Base-by-base conservation (phyloP, 2,888 invertebrate species). In the Ochropleura leucogaster region DNA sequence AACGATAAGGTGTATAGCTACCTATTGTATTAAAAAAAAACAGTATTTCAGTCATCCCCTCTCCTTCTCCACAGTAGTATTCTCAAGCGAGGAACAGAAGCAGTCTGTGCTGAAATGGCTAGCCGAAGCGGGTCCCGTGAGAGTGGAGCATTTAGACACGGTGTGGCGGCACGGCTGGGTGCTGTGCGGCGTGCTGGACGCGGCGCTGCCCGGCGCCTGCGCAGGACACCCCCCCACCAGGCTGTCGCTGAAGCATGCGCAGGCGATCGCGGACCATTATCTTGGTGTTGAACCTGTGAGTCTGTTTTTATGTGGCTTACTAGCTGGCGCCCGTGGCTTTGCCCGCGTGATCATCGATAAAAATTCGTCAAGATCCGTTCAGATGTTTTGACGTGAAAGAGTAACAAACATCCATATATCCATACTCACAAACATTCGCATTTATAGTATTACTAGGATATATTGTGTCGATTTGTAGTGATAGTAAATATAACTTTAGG, bases 121-220 rank as follows among this genome's bases (percentile, higher is more conserved):
- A 69, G 93, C 91, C 57, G 94, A 94, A 57, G 90, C 93, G 2
- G 96, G 96, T 6, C 92, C 95, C 0, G 93, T 94, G 68, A 90
- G 92, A 51, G 94, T 95, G 65, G 95, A 94, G 65, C 94, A 95
- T n/a, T 88, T 97, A 82, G 97, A 97, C 67, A 94, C 97, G 7
- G 95, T 96, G 44, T 97, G 97, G 97, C 93, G 94, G 6, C 97
- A 97, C 88, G 97, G 97, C 18, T 97, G 97, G 89, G 94, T 97
- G 42, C 91, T 97, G 1, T 97, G 97, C 90, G 96, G 97, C 8
- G 94, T 97, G 67, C 92, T 97, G 71, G 97, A 97, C 84, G 94
- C 96, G 10, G 96, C 96, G 0, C 91, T 97, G n/a, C 97, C 97
- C 0, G 97, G 97, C 72, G 97, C 97, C 0, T 97, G 97, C 90